phyloP scores from a whole-genome alignment of 2,888 invertebrate genomes.

The Tyria jacobaeae region DNA sequence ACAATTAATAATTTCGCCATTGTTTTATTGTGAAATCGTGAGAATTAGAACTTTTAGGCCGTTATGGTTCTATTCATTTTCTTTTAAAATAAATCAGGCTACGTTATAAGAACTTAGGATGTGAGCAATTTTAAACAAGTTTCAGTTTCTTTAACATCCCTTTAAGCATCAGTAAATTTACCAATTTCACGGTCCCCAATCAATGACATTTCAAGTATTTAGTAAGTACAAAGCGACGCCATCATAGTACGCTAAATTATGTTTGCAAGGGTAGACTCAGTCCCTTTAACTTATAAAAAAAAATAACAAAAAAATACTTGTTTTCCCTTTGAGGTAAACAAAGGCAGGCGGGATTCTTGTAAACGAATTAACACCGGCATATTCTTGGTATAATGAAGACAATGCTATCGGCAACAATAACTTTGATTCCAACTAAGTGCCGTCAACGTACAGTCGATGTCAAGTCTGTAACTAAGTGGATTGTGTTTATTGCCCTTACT shows the following conservation, averaged over 20 bases:
- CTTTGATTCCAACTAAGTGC: conserved; percentile 48
- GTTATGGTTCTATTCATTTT: too few species aligned
- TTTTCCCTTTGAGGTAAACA: conserved; percentile 73
- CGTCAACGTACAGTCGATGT: conserved; percentile 12
- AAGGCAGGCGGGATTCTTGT: conserved; percentile 68
- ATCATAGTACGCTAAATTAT: conserved; percentile 58
- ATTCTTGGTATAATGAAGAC: conserved; percentile 71
- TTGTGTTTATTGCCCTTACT: conserved; percentile 17
- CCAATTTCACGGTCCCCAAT: conserved; percentile 37
- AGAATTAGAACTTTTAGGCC: background rate
- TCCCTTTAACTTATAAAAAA: conserved; percentile 59
- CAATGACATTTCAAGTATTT: conserved; percentile 42
- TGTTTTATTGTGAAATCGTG: too few species aligned
- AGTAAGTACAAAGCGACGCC: conserved; percentile 51
- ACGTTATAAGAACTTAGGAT: background rate
- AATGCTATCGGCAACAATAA: conserved; percentile 71
- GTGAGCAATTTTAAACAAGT: background rate
- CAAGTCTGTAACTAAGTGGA: conserved; percentile 20
- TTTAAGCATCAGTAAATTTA: conserved; percentile 12
- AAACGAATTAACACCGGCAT: conserved; percentile 64
- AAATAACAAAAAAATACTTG: conserved; percentile 70
- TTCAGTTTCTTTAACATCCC: background rate
- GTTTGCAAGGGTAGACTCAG: conserved; percentile 62
- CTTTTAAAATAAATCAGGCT: background rate
- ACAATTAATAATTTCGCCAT: too few species aligned